A percentile compares a stretch with the other conserved stretches of the same genome.
Evolutionary conservation across 2,888 invertebrate species (phyloP).

Genomic region (Diarsia rubi): DNA sequence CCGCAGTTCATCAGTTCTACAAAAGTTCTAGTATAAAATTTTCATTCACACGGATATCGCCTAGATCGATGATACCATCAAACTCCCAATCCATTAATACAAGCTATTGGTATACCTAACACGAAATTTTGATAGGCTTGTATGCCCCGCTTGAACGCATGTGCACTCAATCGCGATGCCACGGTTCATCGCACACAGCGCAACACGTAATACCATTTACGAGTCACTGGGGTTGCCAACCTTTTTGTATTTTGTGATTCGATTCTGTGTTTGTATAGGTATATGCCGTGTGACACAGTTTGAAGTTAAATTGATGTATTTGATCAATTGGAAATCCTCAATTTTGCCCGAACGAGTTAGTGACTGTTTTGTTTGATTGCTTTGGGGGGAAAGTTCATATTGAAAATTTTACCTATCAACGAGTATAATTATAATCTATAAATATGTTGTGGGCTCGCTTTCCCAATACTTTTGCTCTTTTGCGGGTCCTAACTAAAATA

Average conservation of each 20-base stretch:
- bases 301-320: slow-evolving; percentile 1
- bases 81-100: background rate
- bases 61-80: background rate
- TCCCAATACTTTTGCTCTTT: too few relatives aligned
- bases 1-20: background rate
- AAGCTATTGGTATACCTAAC: background rate
- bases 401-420: background rate
- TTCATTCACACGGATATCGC: background rate
- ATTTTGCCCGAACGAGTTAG: background rate
- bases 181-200: slow-evolving; percentile 41
- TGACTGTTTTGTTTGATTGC: background rate
- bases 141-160: slow-evolving; percentile 41
- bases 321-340: slow-evolving; percentile 2
- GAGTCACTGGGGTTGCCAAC: slow-evolving; percentile 18
- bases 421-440: too few relatives aligned
- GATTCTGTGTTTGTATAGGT: slow-evolving; percentile 13
- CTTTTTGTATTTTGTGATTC: slow-evolving; percentile 17
- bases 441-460: too few relatives aligned
- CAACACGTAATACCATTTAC: slow-evolving; percentile 44
- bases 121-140: slow-evolving; percentile 39
- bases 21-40: too few relatives aligned
- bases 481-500: too few relatives aligned
- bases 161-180: slow-evolving; percentile 39
- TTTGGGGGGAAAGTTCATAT: background rate
- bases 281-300: background rate